Conservation (phyloP, 2,113 vertebrate genomes). For the Zosterops hypoxanthus region DNA sequence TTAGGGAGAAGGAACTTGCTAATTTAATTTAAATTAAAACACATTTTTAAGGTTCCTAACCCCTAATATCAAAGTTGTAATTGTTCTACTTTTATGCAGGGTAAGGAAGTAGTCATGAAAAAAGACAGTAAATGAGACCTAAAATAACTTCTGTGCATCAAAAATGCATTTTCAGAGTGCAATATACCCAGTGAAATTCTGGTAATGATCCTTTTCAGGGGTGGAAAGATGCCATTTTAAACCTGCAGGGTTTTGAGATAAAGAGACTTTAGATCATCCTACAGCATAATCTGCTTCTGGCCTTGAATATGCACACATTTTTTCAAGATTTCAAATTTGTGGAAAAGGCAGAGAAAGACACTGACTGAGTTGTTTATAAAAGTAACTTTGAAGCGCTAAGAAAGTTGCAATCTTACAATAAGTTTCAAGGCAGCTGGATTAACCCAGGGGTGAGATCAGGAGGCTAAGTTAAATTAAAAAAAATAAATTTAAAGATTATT, state of each 20-base stretch:
- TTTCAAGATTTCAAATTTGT: neutral
- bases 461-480: neutral
- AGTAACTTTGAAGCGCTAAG: neutral
- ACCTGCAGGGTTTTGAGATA: neutral
- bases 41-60: neutral
- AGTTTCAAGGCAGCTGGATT: neutral
- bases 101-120: neutral
- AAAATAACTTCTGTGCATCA: neutral
- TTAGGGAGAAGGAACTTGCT: neutral
- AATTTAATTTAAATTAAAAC: neutral
- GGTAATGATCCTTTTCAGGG: neutral
- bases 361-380: neutral
- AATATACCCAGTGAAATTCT: neutral
- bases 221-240: neutral
- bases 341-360: neutral
- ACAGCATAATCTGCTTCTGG: neutral
- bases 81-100: neutral
- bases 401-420: neutral
- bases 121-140: neutral
- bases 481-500: neutral
- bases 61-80: neutral
- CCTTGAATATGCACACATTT: neutral
- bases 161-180: neutral
- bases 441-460: neutral
- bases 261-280: neutral